Percentiles rank a stretch among this genome's conserved stretches.
phyloP scores from a whole-genome alignment of 2,888 invertebrate species.

The Barypeithes pellucidus region DNA sequence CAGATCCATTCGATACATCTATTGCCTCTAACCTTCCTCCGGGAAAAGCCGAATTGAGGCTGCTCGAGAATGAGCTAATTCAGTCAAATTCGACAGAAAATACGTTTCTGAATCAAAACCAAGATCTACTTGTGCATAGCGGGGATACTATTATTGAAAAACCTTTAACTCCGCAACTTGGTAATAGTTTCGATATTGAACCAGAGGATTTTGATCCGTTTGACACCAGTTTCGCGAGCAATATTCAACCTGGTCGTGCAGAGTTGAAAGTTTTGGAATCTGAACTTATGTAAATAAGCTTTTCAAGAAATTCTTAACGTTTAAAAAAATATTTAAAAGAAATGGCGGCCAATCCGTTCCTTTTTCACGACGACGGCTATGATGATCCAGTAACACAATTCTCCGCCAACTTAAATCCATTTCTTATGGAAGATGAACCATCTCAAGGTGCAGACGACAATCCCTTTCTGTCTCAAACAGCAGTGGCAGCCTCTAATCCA shows the following conservation, averaged over 20 bases:
- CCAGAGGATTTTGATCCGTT: conserved; percentile 81
- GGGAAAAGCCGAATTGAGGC: conserved; percentile 84
- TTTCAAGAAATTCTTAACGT: neutral
- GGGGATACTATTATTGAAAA: conserved; percentile 65
- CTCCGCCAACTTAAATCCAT: conserved; percentile 78
- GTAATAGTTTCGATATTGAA: conserved; percentile 70
- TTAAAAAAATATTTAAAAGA: neutral
- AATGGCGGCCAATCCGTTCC: conserved; percentile 83
- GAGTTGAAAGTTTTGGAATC: conserved; percentile 83
- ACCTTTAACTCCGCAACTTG: conserved; percentile 69
- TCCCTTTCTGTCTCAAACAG: conserved; percentile 78
- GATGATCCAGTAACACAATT: conserved; percentile 71
- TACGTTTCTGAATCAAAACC: conserved; percentile 69
- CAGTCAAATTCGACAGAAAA: conserved; percentile 64
- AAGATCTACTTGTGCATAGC: conserved; percentile 63
- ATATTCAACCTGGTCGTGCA: conserved; percentile 83
- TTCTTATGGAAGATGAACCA: conserved; percentile 74
- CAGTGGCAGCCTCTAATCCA: conserved; percentile 76
- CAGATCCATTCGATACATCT: conserved; percentile 92
- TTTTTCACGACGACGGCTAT: conserved; percentile 81
- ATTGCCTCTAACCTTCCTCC: conserved; percentile 84
- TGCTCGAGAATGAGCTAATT: conserved; percentile 84
- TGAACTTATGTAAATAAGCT: conserved; percentile 74
- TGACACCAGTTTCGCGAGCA: conserved; percentile 85
- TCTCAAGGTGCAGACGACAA: conserved; percentile 72